Percentiles rank a stretch among this genome's conserved stretches.
These are phyloP conservation scores for Sebastes taczanowskii DNA, from an alignment of 2,797 vertebrate species.

Conservation along the genomic window DNA sequence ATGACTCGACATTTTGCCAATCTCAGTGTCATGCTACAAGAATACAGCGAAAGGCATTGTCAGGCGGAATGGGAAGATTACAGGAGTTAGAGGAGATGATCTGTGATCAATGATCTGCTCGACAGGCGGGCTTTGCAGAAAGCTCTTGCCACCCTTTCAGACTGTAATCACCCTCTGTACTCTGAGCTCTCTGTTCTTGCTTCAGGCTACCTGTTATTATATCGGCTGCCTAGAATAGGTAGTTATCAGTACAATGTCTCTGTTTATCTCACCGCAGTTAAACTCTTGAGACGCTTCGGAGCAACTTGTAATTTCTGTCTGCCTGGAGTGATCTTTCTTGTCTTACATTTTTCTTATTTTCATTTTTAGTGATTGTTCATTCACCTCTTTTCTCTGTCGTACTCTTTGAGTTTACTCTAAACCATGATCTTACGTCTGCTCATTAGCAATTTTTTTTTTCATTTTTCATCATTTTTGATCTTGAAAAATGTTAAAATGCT, in stretches of 20 bases:
- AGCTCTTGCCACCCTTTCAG: constrained; percentile 42
- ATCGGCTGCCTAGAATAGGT: constrained; percentile 31
- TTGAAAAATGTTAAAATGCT: not conserved
- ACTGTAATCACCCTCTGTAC: constrained; percentile 54
- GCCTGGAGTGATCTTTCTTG: not conserved
- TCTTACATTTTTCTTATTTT: not conserved
- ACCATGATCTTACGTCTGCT: accelerated
- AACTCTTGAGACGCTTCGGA: constrained; percentile 13
- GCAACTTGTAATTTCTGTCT: not conserved
- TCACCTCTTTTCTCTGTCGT: not conserved
- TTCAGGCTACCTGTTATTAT: constrained; percentile 40
- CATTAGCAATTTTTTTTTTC: not conserved
- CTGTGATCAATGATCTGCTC: constrained; percentile 42
- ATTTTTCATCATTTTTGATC: not conserved
- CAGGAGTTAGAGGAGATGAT: constrained; percentile 47
- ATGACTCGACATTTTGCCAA: constrained; percentile 22
- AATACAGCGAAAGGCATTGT: constrained; percentile 41
- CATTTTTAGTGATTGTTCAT: not conserved
- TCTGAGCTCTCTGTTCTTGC: constrained; percentile 43
- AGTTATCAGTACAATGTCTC: constrained; percentile 47
- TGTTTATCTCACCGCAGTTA: constrained; percentile 29
- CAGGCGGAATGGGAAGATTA: constrained; percentile 49
- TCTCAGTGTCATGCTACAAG: constrained; percentile 14
- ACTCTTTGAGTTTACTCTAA: too few species aligned
- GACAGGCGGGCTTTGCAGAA: constrained; percentile 45